Conservation (phyloP, 1,140 invertebrate species). For the Eupeodes corollae region DNA sequence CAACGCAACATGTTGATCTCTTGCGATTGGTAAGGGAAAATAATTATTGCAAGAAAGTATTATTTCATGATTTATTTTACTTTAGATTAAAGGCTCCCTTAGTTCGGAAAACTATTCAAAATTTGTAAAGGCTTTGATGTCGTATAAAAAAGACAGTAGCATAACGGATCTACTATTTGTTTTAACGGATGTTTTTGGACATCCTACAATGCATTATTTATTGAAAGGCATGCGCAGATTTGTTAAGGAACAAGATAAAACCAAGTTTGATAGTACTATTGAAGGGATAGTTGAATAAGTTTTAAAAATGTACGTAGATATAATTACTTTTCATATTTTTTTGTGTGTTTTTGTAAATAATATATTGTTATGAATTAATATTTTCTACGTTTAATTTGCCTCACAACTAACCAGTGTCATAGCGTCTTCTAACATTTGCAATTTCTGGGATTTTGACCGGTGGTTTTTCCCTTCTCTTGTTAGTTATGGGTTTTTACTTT, state of each 20-base stretch:
- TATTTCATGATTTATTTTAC: slow-evolving; percentile 35
- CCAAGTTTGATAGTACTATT: slow-evolving; percentile 32
- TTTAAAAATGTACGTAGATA: no score
- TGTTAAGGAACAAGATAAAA: slow-evolving; percentile 45
- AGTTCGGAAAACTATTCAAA: slow-evolving; percentile 42
- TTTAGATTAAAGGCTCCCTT: slow-evolving; percentile 45
- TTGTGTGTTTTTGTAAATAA: no score
- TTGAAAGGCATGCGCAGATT: slow-evolving; percentile 49
- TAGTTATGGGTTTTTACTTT: no score
- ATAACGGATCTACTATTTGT: slow-evolving; percentile 41
- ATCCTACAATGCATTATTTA: slow-evolving; percentile 44
- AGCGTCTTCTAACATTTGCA: no score
- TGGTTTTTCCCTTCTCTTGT: no score
- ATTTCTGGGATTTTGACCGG: no score
- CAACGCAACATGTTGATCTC: slow-evolving; percentile 31
- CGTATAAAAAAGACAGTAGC: slow-evolving; percentile 45
- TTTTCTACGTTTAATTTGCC: no score
- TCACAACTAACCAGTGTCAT: no score
- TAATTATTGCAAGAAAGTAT: neutral
- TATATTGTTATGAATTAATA: no score
- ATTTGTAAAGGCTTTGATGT: slow-evolving; percentile 46
- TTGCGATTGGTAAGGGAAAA: slow-evolving; percentile 15
- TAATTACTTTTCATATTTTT: no score
- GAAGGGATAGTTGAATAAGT: no score
- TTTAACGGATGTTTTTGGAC: slow-evolving; percentile 41